Evolutionary conservation across 2,113 vertebrate genomes (phyloP), one percentile per base, ranked within the genome.

Genomic region (Catharus fuscescens): DNA sequence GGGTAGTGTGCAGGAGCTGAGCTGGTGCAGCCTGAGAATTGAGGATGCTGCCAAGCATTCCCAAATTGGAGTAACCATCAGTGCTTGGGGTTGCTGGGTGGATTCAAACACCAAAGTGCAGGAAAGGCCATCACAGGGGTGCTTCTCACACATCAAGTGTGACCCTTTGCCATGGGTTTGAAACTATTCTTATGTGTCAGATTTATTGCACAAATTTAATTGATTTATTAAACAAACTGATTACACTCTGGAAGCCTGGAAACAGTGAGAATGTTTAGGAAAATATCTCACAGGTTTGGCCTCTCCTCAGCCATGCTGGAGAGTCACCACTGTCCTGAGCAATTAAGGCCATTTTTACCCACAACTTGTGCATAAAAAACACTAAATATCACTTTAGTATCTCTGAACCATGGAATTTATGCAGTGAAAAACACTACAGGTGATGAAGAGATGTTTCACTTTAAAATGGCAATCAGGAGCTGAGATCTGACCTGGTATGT

Each of bases 151-250:
- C 1, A 1, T 4, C 60, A 32, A 9, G 44, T 3, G 19, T 0
- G 4, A 56, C 36, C 56, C n/a, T 34, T 17, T 36, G 48, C 34
- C 61, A 25, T 1, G 26, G 69, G 48, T 62, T 40, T 28, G 48
- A 26, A 53, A 59, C 2, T 10, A 14, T 42, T 57, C 53, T 14
- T 1, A 3, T 0, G 0, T 38, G 32, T 40, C 25, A 72, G 38
- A 71, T 28, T 9, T 25, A 1, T 2, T 9, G 31, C 42, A 62
- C 53, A 42, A 40, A 40, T 40, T 40, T 40, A 40, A 14, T 14
- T 40, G 40, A 40, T 40, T 53, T 90, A 34, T 36, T 45, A 31
- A 73, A 53, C 16, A n/a, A 82, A 40, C 10, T 3, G 4, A 31
- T 61, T 18, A 34, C 26, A n/a, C n/a, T 31, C 54, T 40, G 72